These are phyloP conservation scores for Drosophila truncata DNA, from an alignment of 1,140 invertebrate species.

Conservation along the genomic window DNA sequence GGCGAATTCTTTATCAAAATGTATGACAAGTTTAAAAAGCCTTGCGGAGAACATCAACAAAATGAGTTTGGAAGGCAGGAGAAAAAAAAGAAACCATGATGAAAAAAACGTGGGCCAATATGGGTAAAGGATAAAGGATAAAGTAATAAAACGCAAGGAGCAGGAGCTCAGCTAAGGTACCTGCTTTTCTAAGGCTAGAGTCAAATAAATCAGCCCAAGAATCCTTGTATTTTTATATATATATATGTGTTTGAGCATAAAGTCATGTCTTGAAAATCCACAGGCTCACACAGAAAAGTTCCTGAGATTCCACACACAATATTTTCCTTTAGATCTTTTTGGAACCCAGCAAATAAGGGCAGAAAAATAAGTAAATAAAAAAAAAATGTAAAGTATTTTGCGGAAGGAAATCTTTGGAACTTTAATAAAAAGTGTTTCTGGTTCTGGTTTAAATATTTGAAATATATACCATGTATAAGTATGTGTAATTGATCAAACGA, in stretches of 20 bases:
- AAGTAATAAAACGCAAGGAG: constrained; percentile 32
- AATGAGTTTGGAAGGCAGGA: constrained; percentile 23
- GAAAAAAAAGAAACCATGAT: neutral
- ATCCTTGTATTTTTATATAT: neutral
- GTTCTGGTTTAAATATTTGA: neutral
- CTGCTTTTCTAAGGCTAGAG: constrained; percentile 4
- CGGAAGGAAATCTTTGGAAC: constrained; percentile 2
- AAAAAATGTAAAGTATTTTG: neutral
- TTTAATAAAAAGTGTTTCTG: neutral
- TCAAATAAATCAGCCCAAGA: constrained; percentile 34
- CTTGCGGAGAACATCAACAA: constrained; percentile 61
- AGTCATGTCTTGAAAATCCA: constrained; percentile 1
- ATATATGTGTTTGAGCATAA: neutral
- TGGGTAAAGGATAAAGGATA: constrained; percentile 44
- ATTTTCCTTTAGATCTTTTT: constrained; percentile 21
- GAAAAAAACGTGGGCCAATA: constrained; percentile 26
- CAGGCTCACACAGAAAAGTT: constrained; percentile 15
- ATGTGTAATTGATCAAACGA: neutral
- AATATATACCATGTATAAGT: neutral
- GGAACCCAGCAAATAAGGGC: neutral
- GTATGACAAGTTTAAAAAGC: constrained; percentile 77
- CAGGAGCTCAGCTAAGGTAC: constrained; percentile 10
- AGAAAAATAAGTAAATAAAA: neutral
- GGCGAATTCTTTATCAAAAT: constrained; percentile 70
- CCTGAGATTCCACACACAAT: constrained; percentile 9